Evolutionary conservation across 2,888 invertebrate genomes (phyloP), one percentile per base, ranked within the genome.

Genomic region (Cerastis rubricosa): DNA sequence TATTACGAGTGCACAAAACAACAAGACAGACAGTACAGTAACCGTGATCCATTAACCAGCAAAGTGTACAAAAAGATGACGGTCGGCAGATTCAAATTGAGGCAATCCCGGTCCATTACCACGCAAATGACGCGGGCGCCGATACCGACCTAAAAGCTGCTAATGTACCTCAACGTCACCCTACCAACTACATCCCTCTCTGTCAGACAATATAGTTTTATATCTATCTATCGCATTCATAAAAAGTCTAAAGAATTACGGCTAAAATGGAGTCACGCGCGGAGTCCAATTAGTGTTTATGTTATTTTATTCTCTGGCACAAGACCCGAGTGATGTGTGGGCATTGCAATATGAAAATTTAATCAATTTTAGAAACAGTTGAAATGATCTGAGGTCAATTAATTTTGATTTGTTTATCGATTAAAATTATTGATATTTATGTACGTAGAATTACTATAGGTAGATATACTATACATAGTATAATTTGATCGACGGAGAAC

Each of bases 21-120:
- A 87, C 66, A 70, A 77, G 66, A 80, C 74, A 69, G 69, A 51
- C 35, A 49, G 59, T 66, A 78, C 67, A 79, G 81, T 70, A 78
- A 83, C 81, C 88, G 85, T 87, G 88, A 89, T 90, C 93, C 94
- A 94, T 94, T 94, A 93, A 85, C 85, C 89, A 87, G 70, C 87
- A 88, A 91, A 91, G 88, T 87, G 88, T 88, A 90, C 88, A 89
- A 90, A 87, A 88, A 90, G 90, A 90, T 91, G 90, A 91, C 90
- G 87, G 90, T 89, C 91, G 88, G 91, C 90, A 91, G 91, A 93
- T 93, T 93, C 93, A 94, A 94, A 94, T 93, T 92, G 94, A 93
- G 91, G 94, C 92, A 93, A 95, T 94, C 94, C 92, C 88, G 89
- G 87, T 81, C 93, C 93, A 95, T 95, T 95, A 95, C 92, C 83